A percentile compares a stretch with the other conserved stretches of the same genome.
phyloP scores from a whole-genome alignment of 2,797 vertebrate species.

The Notolabrus celidotus region DNA sequence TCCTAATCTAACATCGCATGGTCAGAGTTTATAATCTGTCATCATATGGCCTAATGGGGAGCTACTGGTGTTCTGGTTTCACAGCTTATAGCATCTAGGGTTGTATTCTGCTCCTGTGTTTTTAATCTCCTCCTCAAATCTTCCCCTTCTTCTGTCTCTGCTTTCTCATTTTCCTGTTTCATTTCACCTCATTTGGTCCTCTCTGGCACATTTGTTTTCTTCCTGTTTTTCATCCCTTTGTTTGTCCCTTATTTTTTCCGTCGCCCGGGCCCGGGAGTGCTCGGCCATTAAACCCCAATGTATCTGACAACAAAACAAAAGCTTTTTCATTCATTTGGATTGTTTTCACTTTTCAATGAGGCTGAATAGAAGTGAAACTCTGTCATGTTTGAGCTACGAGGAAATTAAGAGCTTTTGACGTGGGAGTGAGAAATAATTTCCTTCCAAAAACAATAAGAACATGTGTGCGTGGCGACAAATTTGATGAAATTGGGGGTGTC shows the following conservation, averaged over 20 bases:
- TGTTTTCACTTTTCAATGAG: constrained; percentile 54
- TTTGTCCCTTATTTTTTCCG: constrained; percentile 14
- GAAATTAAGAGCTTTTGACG: constrained; percentile 36
- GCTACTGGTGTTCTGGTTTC: constrained; percentile 37
- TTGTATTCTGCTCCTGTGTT: constrained; percentile 12
- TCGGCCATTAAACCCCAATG: constrained; percentile 35
- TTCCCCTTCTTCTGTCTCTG: background rate
- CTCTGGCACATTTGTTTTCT: background rate
- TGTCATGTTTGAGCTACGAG: constrained; percentile 26
- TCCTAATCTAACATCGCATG: constrained; percentile 67
- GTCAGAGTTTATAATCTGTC: constrained; percentile 76
- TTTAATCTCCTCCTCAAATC: constrained; percentile 18
- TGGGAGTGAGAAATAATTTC: constrained; percentile 49
- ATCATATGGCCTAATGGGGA: constrained; percentile 56
- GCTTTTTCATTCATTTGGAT: constrained; percentile 11
- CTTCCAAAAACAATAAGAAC: constrained; percentile 35
- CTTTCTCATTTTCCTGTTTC: background rate
- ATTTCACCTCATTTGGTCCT: constrained; percentile 6
- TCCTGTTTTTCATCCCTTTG: constrained; percentile 25
- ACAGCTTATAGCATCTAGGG: constrained; percentile 12
- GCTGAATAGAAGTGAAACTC: constrained; percentile 14
- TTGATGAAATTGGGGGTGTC: constrained; percentile 16
- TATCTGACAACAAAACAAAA: background rate
- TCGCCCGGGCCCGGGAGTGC: constrained; percentile 21
- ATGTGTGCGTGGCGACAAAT: constrained; percentile 31